Conservation (phyloP, 2,113 vertebrate genomes). For the Podarcis cretensis region DNA sequence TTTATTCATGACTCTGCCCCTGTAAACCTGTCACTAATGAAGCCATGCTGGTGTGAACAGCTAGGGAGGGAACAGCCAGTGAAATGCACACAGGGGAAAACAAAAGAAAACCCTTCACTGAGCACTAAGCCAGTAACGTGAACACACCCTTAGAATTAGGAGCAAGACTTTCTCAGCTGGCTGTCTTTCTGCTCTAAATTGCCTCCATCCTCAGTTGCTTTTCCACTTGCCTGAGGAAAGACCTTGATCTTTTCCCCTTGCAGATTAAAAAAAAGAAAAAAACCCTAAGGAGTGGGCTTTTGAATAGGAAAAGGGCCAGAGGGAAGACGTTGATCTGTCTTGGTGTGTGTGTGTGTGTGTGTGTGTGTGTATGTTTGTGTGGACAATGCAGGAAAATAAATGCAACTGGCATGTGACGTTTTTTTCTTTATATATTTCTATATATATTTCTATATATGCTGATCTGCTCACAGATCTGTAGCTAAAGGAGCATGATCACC, state of each 20-base stretch:
- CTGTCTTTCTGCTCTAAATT: too few species aligned
- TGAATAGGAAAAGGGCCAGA: not conserved
- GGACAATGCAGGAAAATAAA: not conserved
- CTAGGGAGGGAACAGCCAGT: too few species aligned
- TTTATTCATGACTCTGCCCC: too few species aligned
- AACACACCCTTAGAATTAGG: too few species aligned
- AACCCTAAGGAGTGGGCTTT: not conserved
- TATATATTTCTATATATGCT: conserved; percentile 6
- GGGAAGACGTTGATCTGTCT: not conserved
- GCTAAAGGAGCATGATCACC: not conserved
- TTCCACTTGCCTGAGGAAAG: not conserved
- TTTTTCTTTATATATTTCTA: conserved; percentile 10
- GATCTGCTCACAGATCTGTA: conserved; percentile 8
- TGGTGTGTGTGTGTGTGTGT: too few species aligned
- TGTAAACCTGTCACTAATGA: too few species aligned
- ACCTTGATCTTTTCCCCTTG: not conserved
- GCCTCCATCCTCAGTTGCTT: too few species aligned
- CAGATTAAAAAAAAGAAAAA: not conserved
- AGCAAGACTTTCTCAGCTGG: not conserved
- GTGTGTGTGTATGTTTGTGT: too few species aligned
- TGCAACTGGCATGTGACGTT: not conserved
- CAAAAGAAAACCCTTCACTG: too few species aligned
- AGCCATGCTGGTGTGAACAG: too few species aligned
- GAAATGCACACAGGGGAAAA: too few species aligned
- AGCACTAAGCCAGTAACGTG: too few species aligned